Base-by-base conservation (phyloP, 2,888 invertebrate genomes). In the Urechis unicinctus region DNA sequence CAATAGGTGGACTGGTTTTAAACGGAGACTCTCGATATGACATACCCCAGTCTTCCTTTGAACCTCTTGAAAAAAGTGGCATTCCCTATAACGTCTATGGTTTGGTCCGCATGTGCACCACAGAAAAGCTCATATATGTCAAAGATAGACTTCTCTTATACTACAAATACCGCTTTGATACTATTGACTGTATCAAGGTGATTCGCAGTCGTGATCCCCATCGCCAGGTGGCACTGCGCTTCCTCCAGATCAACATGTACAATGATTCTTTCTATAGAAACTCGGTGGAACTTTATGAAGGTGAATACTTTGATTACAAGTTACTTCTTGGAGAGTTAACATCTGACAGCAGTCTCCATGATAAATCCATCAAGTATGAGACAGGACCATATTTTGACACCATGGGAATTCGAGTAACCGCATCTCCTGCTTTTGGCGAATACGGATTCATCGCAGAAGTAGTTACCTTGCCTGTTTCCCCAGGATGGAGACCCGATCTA, bases 381-480 rank as follows among this genome's bases (percentile, higher is more conserved):
- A 73, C 72, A 24, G 63, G 63, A 2, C 28, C 21, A 5, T 49
- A 44, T 26, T 64, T 63, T n/a, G 62, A 68, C 55, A 62, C 68
- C 1, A 60, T 98, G 64, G 93, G 93, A 68, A 82, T 98, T 0
- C 88, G 91, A 70, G 78, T 97, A 24, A 91, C 94, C 70, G 94
- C 95, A 0, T 95, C 94, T 66, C 94, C 96, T 26, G 96, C 96
- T 1, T 91, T 93, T 29, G 87, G 84, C 84, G 66, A 63, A 21
- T 89, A 94, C 77, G 98, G 98, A 26, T 98, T 98, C 72, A 89
- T 98, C 61, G 98, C 97, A 21, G 97, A 98, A 81, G 86, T 98
- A 51, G 88, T 96, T 0, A 93, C 94, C 0, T 80, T 96, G 43
- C 97, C 98, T 0, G 61, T 70, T 25, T 67, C 74, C 25, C 72